These are phyloP conservation scores for Trypoxylus dichotomus DNA, from an alignment of 1,140 invertebrate species.

Conservation along the genomic window DNA sequence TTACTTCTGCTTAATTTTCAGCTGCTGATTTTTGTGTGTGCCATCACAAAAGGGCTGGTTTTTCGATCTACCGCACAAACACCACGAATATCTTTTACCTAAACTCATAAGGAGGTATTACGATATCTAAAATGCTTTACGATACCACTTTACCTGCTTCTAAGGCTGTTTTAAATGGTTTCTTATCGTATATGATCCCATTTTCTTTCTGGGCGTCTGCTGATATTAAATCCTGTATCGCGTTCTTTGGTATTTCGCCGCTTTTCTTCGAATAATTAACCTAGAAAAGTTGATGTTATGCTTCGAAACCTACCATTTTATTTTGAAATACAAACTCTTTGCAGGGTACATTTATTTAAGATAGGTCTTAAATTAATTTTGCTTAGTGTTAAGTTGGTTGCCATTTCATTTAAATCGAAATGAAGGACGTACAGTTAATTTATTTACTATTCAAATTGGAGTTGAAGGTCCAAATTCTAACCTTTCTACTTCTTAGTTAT, in stretches of 20 bases:
- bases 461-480: background rate
- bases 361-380: background rate
- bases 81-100: constrained; percentile 91
- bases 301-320: background rate
- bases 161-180: constrained; percentile 81
- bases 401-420: background rate
- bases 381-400: background rate
- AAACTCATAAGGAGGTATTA: constrained; percentile 33
- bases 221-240: constrained; percentile 61
- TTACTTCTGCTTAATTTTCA: constrained; percentile 70
- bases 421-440: background rate
- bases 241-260: constrained; percentile 64
- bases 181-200: constrained; percentile 82
- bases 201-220: constrained; percentile 64
- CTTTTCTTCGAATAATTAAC: constrained; percentile 8
- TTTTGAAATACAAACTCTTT: background rate
- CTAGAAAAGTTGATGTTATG: constrained; percentile 15
- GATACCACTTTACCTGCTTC: constrained; percentile 62
- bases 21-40: constrained; percentile 75
- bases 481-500: background rate
- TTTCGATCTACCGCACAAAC: constrained; percentile 89
- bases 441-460: background rate
- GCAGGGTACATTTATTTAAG: background rate
- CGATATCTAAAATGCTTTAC: constrained; percentile 61
- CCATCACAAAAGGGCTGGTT: constrained; percentile 94